Conservation (phyloP, 2,797 vertebrate species). For the Enteromius argenteus region DNA sequence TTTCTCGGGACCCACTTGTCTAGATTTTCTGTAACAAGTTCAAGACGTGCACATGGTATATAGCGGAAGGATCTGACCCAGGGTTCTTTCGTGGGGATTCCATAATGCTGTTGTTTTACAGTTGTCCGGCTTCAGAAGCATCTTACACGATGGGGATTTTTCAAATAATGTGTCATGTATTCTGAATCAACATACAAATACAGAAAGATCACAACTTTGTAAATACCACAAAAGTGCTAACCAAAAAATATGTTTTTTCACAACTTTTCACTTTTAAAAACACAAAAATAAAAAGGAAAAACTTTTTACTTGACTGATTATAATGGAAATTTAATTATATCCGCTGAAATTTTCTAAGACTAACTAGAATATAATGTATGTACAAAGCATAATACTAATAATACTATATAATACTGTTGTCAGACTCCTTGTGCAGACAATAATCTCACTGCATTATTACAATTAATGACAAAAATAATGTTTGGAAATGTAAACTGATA, state of each 20-base stretch:
- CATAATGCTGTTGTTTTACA: constrained; percentile 55
- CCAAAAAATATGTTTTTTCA: not conserved
- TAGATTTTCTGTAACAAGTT: constrained; percentile 67
- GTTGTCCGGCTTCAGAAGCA: constrained; percentile 28
- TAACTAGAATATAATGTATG: not conserved
- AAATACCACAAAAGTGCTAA: constrained; percentile 5
- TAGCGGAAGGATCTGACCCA: constrained; percentile 49
- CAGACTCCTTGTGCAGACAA: too few species aligned
- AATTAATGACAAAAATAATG: too few species aligned
- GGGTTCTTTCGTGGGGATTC: constrained; percentile 44
- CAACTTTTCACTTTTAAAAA: not conserved
- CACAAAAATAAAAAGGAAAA: not conserved
- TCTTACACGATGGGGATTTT: constrained; percentile 44
- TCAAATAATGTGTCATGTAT: constrained; percentile 44
- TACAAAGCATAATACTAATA: not conserved
- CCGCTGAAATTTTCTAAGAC: not conserved
- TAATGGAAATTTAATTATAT: constrained; percentile 21
- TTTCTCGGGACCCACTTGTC: constrained; percentile 34
- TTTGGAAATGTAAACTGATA: too few species aligned
- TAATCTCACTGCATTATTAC: too few species aligned
- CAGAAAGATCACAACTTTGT: not conserved
- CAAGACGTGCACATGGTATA: constrained; percentile 62
- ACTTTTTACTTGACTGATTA: constrained; percentile 34
- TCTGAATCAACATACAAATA: not conserved
- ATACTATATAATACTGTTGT: too few species aligned